Base-by-base conservation (phyloP, 2,888 invertebrate species). In the Platynereis dumerilii region DNA sequence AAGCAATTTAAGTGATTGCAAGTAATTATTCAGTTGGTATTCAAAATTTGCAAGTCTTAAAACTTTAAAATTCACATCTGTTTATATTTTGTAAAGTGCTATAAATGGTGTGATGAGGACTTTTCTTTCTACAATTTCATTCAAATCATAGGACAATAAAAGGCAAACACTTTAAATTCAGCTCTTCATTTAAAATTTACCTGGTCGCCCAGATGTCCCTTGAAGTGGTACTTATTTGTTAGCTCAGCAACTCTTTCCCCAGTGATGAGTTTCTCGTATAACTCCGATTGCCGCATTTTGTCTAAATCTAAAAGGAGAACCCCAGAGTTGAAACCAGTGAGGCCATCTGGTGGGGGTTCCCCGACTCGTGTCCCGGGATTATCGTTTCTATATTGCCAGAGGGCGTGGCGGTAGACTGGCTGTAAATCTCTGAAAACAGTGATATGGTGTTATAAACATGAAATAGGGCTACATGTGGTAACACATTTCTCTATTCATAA, bases 281-380 rank as follows among this genome's bases (percentile, higher is more conserved):
- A 79, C 29, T 83, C 77, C 0, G 91, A 91, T 60, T 86, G 83
- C 68, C 91, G 85, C 82, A 92, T 88, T 72, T 87, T 87, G 58
- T 89, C 87, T 44, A 93, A 85, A 78, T 91, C 86, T 57, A 93
- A 85, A 52, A 93, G 85, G 42, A 93, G 87, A 1, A 93, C 90
- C 5, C 92, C 93, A 72, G 91, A 91, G 83, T 93, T 93, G 74
- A 91, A 90, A 1, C 93, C 92, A n/a, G 91, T 90, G 76, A 82
- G 74, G 3, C 86, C 86, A 45, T 83, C 74, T 0, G 85, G 84
- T 15, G 87, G 86, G 0, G 87, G 87, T 55, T 85, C 87, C 5
- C 90, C 90, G 70, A 90, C 89, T 29, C 83, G 85, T 2, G 90
- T 89, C 34, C 87, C 86, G 10, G 88, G 89, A 78, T 90, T 87